phyloP scores from a whole-genome alignment of 1,140 invertebrate species.

The Nebria ingens region DNA sequence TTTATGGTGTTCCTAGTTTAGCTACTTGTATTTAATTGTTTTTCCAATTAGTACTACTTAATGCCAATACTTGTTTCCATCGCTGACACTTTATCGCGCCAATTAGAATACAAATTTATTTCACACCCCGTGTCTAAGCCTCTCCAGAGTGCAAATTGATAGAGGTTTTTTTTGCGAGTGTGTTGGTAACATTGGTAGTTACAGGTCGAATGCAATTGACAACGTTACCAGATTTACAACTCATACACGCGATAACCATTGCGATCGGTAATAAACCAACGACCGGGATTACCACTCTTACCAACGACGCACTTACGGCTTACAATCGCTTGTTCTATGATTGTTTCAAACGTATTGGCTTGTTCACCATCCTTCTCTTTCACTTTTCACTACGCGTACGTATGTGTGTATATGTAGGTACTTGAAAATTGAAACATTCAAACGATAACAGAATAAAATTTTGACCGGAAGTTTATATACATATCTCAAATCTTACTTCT shows the following conservation, averaged over 20 bases:
- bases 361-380: too few relatives aligned
- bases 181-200: not conserved
- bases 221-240: not conserved
- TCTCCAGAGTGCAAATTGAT: not conserved
- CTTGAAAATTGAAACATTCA: constrained; percentile 3
- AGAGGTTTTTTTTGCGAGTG: not conserved
- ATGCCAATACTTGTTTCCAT: not conserved
- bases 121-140: too few relatives aligned
- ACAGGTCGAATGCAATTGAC: constrained; percentile 9
- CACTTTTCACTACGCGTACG: not conserved
- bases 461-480: not conserved
- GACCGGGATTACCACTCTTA: too few relatives aligned
- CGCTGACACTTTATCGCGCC: not conserved
- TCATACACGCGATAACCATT: not conserved
- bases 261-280: not conserved
- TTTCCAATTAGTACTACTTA: too few relatives aligned
- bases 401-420: not conserved
- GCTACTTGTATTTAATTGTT: too few relatives aligned
- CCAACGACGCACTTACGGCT: too few relatives aligned
- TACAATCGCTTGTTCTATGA: not conserved
- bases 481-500: not conserved
- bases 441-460: not conserved
- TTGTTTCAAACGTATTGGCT: constrained; percentile 2
- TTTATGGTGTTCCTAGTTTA: too few relatives aligned
- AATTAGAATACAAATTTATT: not conserved